Conservation (phyloP, 2,113 vertebrate species). For the Marmota monax region DNA sequence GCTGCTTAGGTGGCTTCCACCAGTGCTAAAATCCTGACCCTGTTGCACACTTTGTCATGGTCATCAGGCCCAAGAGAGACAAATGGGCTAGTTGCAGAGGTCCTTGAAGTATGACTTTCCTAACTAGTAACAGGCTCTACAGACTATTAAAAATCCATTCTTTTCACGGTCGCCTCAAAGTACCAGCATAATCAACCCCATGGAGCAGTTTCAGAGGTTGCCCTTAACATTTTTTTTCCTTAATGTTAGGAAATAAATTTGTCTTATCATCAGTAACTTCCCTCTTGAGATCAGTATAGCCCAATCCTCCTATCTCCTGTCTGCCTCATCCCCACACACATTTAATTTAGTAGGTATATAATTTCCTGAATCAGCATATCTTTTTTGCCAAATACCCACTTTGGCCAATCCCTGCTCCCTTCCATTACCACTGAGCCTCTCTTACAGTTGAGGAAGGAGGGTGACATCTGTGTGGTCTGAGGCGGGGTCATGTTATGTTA, state of each 20-base stretch:
- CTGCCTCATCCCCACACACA: neutral
- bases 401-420: neutral
- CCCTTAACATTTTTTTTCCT: neutral
- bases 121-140: neutral
- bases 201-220: neutral
- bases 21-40: neutral
- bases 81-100: neutral
- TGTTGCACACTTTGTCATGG: neutral
- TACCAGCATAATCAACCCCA: neutral
- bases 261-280: neutral
- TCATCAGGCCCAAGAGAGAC: neutral
- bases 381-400: neutral
- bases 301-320: neutral
- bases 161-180: neutral
- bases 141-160: neutral
- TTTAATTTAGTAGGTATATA: neutral
- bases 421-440: neutral
- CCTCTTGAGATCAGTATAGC: neutral
- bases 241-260: conserved; percentile 24
- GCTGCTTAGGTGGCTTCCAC: neutral
- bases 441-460: neutral
- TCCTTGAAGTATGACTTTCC: neutral
- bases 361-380: neutral
- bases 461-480: neutral
- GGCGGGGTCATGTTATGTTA: neutral